Evolutionary conservation across 2,888 invertebrate genomes (phyloP), one percentile per base, ranked within the genome.

Genomic region (Altica lythri): DNA sequence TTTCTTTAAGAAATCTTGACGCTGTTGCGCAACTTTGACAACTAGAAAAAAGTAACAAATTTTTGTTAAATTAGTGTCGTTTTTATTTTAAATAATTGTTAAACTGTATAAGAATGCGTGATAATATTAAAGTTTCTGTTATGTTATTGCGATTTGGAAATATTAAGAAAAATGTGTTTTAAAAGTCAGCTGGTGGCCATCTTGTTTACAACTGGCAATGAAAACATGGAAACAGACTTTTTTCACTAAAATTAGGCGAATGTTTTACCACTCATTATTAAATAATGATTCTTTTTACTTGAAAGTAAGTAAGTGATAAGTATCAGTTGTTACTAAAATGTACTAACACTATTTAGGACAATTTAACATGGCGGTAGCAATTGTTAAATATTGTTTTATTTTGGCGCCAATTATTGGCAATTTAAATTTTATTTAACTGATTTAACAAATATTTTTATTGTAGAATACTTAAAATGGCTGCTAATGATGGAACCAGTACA

Each of bases 401-500:
- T 72, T 72, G 72, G 72, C 73, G 73, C 71, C 72, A 73, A 72
- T 58, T 66, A 43, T 46, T 30, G 30, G 4, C 6, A 2, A 30
- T 30, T 30, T 30, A 2, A 30, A 30, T 12, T n/a, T n/a, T n/a
- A 12, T 30, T 30, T 12, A 10, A 30, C 3, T 2, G 4, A n/a
- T 30, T 30, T 12, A 30, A 4, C 27, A 2, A 27, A 30, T 30
- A 3, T 30, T 30, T 12, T 4, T 12, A n/a, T n/a, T n/a, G 30
- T 32, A 63, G 57, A 38, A 46, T 25, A 40, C 54, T 46, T 34
- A 67, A 64, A 62, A 77, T 77, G 77, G 77, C 76, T 66, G 72
- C 72, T 61, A 77, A 74, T 68, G 77, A 77, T 67, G 68, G 72
- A 61, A 75, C 74, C 57, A 74, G 72, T 64, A 69, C 76, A 51